These are phyloP conservation scores for Sminthurinus aureus DNA, from an alignment of 2,888 invertebrate species.

Conservation along the genomic window DNA sequence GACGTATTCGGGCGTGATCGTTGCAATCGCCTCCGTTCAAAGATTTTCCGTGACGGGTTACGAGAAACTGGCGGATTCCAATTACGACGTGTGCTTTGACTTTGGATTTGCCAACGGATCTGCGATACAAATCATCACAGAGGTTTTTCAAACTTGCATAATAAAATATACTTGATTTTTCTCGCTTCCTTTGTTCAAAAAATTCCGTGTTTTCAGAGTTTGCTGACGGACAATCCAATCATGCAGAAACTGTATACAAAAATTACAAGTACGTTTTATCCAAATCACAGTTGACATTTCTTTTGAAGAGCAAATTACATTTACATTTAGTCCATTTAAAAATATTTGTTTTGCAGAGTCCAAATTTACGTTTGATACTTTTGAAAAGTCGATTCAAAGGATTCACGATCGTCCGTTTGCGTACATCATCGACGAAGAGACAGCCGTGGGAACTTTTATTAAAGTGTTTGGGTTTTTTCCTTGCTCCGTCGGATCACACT, in stretches of 20 bases:
- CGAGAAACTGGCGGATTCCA: slow-evolving; percentile 35
- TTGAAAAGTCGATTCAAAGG: slow-evolving; percentile 38
- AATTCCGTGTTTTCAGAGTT: no score
- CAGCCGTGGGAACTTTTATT: slow-evolving; percentile 34
- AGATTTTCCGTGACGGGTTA: slow-evolving; percentile 44
- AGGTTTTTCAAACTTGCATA: no score
- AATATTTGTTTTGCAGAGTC: neutral
- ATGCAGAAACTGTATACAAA: no score
- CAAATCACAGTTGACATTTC: neutral
- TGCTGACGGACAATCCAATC: no score
- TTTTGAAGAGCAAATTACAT: neutral
- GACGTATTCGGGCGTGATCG: slow-evolving; percentile 48
- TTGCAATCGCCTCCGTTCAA: slow-evolving; percentile 47
- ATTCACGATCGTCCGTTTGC: slow-evolving; percentile 40
- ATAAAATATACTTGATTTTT: no score
- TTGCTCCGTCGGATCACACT: slow-evolving; percentile 40
- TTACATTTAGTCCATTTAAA: slow-evolving; percentile 38
- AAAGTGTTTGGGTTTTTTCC: slow-evolving; percentile 41
- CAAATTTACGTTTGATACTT: slow-evolving; percentile 34
- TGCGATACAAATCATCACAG: neutral
- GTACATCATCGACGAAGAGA: slow-evolving; percentile 54
- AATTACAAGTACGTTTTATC: no score
- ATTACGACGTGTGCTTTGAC: slow-evolving; percentile 42
- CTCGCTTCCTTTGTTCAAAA: no score
- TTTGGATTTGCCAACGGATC: slow-evolving; percentile 40